A percentile compares a stretch with the other conserved stretches of the same genome.
Evolutionary conservation across 2,797 vertebrate species (phyloP).

Genomic region (Falco naumanni): DNA sequence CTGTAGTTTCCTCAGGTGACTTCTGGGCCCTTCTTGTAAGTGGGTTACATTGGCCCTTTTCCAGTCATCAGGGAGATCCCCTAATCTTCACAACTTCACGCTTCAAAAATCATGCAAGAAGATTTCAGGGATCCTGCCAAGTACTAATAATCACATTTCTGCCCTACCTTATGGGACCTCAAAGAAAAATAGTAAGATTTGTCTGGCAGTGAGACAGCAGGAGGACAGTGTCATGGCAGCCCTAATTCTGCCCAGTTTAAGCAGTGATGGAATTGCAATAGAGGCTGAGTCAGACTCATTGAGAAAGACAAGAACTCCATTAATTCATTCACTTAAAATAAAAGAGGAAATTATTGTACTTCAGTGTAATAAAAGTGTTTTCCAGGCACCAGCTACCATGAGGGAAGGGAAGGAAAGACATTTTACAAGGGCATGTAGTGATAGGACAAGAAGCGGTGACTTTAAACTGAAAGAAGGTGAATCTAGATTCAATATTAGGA

Average conservation of each 20-base stretch:
- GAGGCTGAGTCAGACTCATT: background rate
- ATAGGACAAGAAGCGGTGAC: no score
- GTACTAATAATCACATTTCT: background rate
- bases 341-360: background rate
- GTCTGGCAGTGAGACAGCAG: background rate
- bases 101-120: background rate
- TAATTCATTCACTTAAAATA: background rate
- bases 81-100: background rate
- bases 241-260: background rate
- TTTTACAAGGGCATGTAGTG: no score
- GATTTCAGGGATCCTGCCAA: background rate
- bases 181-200: background rate
- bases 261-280: background rate
- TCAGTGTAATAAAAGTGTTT: background rate
- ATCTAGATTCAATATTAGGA: no score
- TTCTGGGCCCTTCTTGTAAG: background rate
- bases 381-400: background rate
- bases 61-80: background rate
- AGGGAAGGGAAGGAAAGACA: background rate
- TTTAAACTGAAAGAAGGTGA: no score
- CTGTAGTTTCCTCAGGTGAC: background rate
- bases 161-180: background rate
- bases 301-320: background rate
- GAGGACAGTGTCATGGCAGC: background rate
- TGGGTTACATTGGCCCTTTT: background rate